A percentile compares a stretch with the other conserved stretches of the same genome.
Conservation (phyloP, 2,113 vertebrate genomes). For the Toxostoma redivivum region DNA sequence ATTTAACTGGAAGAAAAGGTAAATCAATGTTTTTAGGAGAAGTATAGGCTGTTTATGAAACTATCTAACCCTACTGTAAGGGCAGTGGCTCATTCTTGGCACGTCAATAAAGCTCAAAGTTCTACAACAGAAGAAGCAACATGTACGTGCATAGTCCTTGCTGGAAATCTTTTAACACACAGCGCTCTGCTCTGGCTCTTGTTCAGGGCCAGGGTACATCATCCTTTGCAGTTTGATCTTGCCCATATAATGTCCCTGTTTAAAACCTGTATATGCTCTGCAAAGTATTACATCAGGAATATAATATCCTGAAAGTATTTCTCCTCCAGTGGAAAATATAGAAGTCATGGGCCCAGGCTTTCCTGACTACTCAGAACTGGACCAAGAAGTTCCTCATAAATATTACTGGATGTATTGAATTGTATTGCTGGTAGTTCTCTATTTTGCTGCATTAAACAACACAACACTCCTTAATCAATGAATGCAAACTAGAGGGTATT, state of each 20-base stretch:
- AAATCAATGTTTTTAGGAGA: neutral
- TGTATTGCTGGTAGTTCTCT: neutral
- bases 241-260: neutral
- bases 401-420: neutral
- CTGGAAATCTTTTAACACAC: neutral
- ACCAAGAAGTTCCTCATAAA: neutral
- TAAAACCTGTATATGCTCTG: neutral
- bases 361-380: neutral
- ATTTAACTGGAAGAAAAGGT: neutral
- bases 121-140: neutral
- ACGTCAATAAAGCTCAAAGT: neutral
- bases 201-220: neutral
- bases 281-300: neutral
- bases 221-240: neutral
- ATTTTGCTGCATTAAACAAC: neutral
- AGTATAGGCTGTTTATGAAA: neutral
- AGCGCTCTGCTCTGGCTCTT: neutral
- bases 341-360: neutral
- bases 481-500: neutral
- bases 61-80: neutral
- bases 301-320: neutral
- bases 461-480: neutral
- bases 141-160: rapidly evolving
- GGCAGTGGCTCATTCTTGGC: neutral
- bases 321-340: neutral